These are phyloP conservation scores for Heliocidaris tuberculata DNA, from an alignment of 35 echinoderm and acorn worm genomes.

Conservation along the genomic window DNA sequence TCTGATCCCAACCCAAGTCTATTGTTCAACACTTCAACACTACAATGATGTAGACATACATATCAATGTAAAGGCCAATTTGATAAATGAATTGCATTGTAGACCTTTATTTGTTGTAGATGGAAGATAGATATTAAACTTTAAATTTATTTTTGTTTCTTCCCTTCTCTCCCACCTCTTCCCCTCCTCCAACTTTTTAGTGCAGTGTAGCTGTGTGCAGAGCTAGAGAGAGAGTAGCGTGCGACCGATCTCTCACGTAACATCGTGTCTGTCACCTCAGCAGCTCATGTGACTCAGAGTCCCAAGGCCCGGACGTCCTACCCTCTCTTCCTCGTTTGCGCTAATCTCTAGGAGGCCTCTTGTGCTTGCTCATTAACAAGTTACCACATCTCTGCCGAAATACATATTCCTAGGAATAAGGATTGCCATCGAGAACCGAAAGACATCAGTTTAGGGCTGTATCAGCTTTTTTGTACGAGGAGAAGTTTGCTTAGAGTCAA, in stretches of 20 bases:
- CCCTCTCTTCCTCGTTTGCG: not conserved
- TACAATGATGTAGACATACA: no score
- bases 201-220: not conserved
- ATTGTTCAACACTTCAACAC: no score
- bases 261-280: not conserved
- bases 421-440: not conserved
- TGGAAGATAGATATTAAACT: no score
- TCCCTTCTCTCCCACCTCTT: not conserved
- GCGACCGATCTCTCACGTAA: not conserved
- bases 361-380: not conserved
- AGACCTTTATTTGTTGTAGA: no score
- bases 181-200: not conserved
- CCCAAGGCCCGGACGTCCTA: slow-evolving; percentile 35
- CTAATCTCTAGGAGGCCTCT: not conserved
- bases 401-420: not conserved
- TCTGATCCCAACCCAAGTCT: no score
- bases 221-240: no score
- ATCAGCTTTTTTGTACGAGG: not conserved
- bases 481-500: not conserved
- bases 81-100: no score
- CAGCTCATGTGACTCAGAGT: slow-evolving; percentile 22
- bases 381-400: not conserved
- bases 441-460: not conserved
- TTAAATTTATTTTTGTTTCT: not conserved
- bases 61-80: no score